Evolutionary conservation across 2,888 invertebrate species (phyloP), one percentile per base, ranked within the genome.

Genomic region (Smittia sp.): DNA sequence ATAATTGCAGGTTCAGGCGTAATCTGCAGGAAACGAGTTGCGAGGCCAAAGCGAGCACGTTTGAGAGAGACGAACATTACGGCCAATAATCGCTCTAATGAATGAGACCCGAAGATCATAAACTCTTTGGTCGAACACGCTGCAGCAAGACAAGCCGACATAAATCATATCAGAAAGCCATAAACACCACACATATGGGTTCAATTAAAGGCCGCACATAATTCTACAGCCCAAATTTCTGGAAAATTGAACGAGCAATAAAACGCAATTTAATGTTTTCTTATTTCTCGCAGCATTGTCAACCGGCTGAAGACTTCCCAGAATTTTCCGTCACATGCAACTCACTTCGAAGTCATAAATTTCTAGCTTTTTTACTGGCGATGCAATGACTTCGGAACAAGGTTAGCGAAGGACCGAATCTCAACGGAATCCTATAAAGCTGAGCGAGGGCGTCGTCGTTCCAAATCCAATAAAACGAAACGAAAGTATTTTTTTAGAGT

Each of bases 401-500:
- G 22, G 58, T 58, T 58, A 58, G 58, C 46, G n/a, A 46, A 15
- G 9, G 9, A 32, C 3, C 32, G 3, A 32, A n/a, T n/a, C n/a
- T n/a, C 32, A 32, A 11, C 46, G 46, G 7, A n/a, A 52, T 52
- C 15, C 7, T n/a, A 6, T 52, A 52, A 52, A 52, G 15, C 52
- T n/a, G 4, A 9, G 22, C 18, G 13, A 58, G 72, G 58, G 58
- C 70, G 58, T 72, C 54, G 18, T 62, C 4, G 18, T 2, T 58
- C n/a, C 58, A 32, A 38, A 32, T 62, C 72, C 27, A 72, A 72
- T 72, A 72, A 72, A 72, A 72, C 24, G 72, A 72, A 72, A 72
- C 58, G 72, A 72, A 72, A 72, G 72, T 72, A 72, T 72, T 54
- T 39, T 72, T 72, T 58, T 72, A 38, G 72, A 72, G 72, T 72